Conservation (phyloP, 1,140 invertebrate species). For the Dufourea novaeangliae region DNA sequence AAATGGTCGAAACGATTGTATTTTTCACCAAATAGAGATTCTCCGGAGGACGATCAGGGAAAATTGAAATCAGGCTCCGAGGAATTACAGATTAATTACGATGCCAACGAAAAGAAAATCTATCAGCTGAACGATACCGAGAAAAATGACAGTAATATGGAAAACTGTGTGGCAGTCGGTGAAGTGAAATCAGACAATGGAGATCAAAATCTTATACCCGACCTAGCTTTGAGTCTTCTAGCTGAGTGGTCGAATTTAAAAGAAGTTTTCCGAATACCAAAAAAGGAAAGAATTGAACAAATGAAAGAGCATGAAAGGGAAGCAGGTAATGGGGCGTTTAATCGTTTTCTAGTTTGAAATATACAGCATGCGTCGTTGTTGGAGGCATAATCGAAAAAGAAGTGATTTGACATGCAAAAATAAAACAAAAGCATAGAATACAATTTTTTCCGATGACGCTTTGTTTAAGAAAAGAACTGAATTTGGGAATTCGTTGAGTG, state of each 20-base stretch:
- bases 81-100: conserved; percentile 61
- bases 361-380: no score
- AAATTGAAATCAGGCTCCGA: conserved; percentile 66
- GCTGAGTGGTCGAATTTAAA: conserved; percentile 91
- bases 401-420: no score
- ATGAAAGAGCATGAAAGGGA: conserved; percentile 96
- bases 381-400: no score
- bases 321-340: conserved; percentile 86
- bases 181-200: conserved; percentile 65
- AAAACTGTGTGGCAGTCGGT: conserved; percentile 54
- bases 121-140: conserved; percentile 53
- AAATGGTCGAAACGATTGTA: conserved; percentile 85
- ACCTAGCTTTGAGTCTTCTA: conserved; percentile 86
- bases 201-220: conserved; percentile 79
- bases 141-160: conserved; percentile 68
- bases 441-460: no score
- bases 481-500: no score
- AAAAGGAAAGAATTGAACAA: conserved; percentile 95
- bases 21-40: conserved; percentile 70
- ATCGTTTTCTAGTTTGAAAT: no score
- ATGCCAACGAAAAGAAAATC: conserved; percentile 68
- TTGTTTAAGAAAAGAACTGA: no score
- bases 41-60: conserved; percentile 78
- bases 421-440: no score
- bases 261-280: conserved; percentile 96